phyloP scores from a whole-genome alignment of 2,888 invertebrate species.

The Ametastegia equiseti region DNA sequence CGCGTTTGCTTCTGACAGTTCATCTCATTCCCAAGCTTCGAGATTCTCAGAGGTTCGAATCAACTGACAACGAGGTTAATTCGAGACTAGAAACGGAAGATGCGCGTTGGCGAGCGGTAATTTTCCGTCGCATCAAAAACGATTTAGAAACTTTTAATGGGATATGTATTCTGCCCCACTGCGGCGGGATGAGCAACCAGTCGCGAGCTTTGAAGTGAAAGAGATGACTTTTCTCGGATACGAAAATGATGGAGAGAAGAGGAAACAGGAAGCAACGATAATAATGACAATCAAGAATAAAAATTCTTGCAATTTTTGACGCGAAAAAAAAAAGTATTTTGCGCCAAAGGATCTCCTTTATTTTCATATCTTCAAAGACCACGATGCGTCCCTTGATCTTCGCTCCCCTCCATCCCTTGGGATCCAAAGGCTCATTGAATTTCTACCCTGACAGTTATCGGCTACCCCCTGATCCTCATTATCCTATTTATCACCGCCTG shows the following conservation, averaged over 20 bases:
- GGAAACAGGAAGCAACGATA: not conserved
- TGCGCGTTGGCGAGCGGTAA: not conserved
- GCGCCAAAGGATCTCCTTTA: too few relatives aligned
- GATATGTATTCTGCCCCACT: not conserved
- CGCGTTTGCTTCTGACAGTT: conserved; percentile 67
- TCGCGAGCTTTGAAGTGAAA: not conserved
- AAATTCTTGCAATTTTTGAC: too few relatives aligned
- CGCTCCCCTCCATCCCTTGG: not conserved
- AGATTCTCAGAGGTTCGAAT: not conserved
- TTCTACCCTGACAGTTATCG: not conserved
- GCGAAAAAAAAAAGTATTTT: too few relatives aligned
- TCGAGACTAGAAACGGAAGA: not conserved
- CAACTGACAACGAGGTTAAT: not conserved
- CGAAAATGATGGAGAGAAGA: too few relatives aligned
- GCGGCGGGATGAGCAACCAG: not conserved
- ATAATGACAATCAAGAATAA: too few relatives aligned
- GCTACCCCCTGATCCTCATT: not conserved
- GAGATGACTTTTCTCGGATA: too few relatives aligned
- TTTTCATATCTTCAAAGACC: not conserved
- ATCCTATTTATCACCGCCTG: conserved; percentile 1
- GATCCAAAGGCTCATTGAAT: not conserved
- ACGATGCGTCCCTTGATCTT: not conserved
- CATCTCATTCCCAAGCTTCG: conserved; percentile 55
- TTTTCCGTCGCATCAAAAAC: not conserved
- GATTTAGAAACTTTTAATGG: conserved; percentile 24